Base-by-base conservation (phyloP, 2,888 invertebrate species). In the Drosophila cyrtoloma region DNA sequence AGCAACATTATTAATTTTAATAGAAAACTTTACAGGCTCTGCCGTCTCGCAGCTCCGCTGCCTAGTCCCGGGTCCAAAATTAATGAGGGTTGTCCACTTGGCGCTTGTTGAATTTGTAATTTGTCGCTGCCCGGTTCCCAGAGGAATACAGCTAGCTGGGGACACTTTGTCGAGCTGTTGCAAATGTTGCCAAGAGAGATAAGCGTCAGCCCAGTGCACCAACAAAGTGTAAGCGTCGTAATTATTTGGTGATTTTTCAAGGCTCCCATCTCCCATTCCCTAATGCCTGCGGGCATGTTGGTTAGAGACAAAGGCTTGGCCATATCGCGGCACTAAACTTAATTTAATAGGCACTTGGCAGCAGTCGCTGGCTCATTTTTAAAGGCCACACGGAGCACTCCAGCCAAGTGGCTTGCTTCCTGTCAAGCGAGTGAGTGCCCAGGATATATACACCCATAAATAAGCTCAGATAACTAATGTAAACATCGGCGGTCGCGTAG, bases 1-100 rank as follows among this genome's bases (percentile, higher is more conserved):
- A 75, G 82, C 81, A 89, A 85, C 91, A 91, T 91, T 92, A 92
- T 91, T 92, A 92, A 91, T 91, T 91, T 90, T 91, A 91, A 91
- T 91, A 90, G 92, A 89, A 89, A 92, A 90, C 86, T 86, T 89
- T 79, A 75, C 67, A 63, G 32, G 32, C 70, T 42, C 35, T 56
- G 56, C 14, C 56, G 26, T 10, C 50, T 10, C 30, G 35, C n/a
- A 16, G 47, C 55, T 16, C 50, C 7, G 22, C 53, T 39, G 37
- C 39, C 56, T 28, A 57, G 37, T 39, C 16, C 14, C 1, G 62
- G 69, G 74, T 67, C 61, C 75, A 63, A 89, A 88, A 88, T 88
- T 88, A 88, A 88, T 88, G 87, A 88, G 87, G 91, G 91, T 91
- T 91, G 91, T 91, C 90, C 91, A 88, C 91, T 88, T 91, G 91